These are phyloP conservation scores for Creontiades dilutus DNA, from an alignment of 2,888 invertebrate species.

Conservation along the genomic window DNA sequence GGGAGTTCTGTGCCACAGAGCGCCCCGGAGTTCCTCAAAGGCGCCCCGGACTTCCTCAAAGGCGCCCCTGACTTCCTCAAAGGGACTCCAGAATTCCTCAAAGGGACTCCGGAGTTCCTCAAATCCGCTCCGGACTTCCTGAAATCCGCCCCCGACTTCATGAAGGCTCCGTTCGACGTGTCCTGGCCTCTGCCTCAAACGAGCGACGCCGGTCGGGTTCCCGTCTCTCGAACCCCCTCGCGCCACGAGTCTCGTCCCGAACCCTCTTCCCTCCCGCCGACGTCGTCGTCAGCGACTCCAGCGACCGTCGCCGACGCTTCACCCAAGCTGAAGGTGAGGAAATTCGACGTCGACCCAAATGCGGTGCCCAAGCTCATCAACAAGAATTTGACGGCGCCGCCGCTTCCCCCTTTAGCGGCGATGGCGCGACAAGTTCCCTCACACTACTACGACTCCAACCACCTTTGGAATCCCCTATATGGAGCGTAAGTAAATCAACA, in stretches of 20 bases:
- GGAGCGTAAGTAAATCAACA: slow-evolving; percentile 85
- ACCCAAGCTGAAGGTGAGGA: slow-evolving; percentile 80
- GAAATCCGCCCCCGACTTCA: slow-evolving; percentile 72
- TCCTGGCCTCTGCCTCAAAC: slow-evolving; percentile 71
- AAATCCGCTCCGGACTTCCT: slow-evolving; percentile 18
- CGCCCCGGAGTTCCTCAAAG: background rate
- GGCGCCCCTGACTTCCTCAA: background rate
- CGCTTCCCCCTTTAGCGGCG: slow-evolving; percentile 78
- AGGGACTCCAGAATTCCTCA: slow-evolving; percentile 69
- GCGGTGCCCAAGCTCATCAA: slow-evolving; percentile 69
- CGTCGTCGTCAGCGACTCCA: slow-evolving; percentile 77
- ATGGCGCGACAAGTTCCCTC: slow-evolving; percentile 77
- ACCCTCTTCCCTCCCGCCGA: slow-evolving; percentile 77
- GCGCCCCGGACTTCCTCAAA: slow-evolving; percentile 50
- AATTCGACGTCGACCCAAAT: slow-evolving; percentile 79
- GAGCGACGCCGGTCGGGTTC: slow-evolving; percentile 63
- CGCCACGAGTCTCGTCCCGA: slow-evolving; percentile 73
- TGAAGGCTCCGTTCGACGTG: slow-evolving; percentile 61
- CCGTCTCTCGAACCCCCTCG: slow-evolving; percentile 46
- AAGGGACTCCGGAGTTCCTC: slow-evolving; percentile 48
- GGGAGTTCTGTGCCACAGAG: background rate
- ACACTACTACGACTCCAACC: slow-evolving; percentile 81
- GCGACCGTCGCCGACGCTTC: slow-evolving; percentile 75
- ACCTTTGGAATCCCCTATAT: slow-evolving; percentile 91
- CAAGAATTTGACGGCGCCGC: slow-evolving; percentile 77